These are phyloP conservation scores for Andrena chrysosceles DNA, from an alignment of 2,888 invertebrate genomes.

Conservation along the genomic window DNA sequence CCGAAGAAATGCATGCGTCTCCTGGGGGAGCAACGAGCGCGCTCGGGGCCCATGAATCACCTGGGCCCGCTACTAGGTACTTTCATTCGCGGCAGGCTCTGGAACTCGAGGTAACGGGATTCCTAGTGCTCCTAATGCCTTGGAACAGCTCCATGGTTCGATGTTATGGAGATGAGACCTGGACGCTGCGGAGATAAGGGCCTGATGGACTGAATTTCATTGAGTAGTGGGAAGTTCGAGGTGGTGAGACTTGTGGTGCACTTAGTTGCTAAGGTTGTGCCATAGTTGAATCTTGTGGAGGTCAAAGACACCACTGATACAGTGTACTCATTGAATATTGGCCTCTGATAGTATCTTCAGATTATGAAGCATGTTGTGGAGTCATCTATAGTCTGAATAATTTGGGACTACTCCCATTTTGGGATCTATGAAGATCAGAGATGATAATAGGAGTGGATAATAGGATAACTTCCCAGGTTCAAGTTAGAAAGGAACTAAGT, in stretches of 20 bases:
- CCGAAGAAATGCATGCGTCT: slow-evolving; percentile 2
- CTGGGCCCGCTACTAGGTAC: slow-evolving; percentile 1
- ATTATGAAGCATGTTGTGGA: too few species aligned
- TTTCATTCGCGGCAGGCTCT: slow-evolving; percentile 18
- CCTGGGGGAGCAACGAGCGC: slow-evolving; percentile 21
- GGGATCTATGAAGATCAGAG: too few species aligned
- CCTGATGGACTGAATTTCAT: too few species aligned
- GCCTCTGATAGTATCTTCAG: not conserved
- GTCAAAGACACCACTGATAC: not conserved
- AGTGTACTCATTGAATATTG: not conserved
- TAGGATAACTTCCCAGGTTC: too few species aligned
- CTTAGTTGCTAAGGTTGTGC: slow-evolving; percentile 1
- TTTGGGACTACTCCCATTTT: too few species aligned
- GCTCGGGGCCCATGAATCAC: slow-evolving; percentile 61
- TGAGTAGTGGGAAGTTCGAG: too few species aligned
- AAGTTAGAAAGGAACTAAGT: too few species aligned
- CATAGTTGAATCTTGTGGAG: not conserved
- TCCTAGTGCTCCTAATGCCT: slow-evolving; percentile 43
- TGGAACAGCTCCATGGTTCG: not conserved
- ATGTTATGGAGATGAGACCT: not conserved
- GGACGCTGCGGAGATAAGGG: too few species aligned
- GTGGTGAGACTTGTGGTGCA: slow-evolving; percentile 36
- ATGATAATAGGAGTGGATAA: too few species aligned
- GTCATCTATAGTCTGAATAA: too few species aligned
- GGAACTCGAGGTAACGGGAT: slow-evolving; percentile 39